A percentile compares a stretch with the other conserved stretches of the same genome.
Evolutionary conservation across 2,113 vertebrate genomes (phyloP).

Genomic region (Pandion haliaetus): DNA sequence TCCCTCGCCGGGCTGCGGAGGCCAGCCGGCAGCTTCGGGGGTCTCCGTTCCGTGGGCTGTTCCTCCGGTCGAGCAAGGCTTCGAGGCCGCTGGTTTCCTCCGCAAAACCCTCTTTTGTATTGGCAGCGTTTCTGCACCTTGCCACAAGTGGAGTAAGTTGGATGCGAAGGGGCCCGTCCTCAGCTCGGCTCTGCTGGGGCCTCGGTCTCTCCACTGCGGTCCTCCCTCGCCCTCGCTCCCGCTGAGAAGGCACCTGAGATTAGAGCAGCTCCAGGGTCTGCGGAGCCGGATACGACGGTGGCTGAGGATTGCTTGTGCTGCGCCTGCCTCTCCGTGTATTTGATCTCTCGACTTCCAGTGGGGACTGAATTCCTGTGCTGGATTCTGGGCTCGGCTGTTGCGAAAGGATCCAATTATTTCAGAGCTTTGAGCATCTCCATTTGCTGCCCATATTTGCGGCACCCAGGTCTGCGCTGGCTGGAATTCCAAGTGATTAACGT

Average conservation of each 20-base stretch:
- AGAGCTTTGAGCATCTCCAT: slow-evolving; percentile 64
- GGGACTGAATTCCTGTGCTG: slow-evolving; percentile 62
- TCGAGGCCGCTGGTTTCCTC: not conserved
- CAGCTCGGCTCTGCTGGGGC: not conserved
- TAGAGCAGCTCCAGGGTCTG: not conserved
- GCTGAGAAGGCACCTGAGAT: slow-evolving; percentile 14
- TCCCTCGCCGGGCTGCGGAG: not conserved
- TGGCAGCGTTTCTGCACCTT: slow-evolving; percentile 43
- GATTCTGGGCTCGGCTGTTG: slow-evolving; percentile 45
- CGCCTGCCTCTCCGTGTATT: not conserved
- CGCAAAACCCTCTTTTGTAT: not conserved
- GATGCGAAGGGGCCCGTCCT: not conserved
- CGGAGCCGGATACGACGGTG: not conserved
- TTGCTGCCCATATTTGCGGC: slow-evolving; percentile 60
- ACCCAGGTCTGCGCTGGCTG: slow-evolving; percentile 2
- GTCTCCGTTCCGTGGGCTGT: not conserved
- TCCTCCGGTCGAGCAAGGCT: not conserved
- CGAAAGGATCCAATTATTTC: slow-evolving; percentile 66
- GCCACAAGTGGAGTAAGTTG: slow-evolving; percentile 51
- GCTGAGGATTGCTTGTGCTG: slow-evolving; percentile 15
- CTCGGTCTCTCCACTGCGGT: not conserved
- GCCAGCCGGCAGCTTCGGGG: not conserved
- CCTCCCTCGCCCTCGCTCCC: not conserved
- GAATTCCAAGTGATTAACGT: slow-evolving; percentile 62
- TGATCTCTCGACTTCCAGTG: slow-evolving; percentile 47